phyloP scores from a whole-genome alignment of 2,888 invertebrate genomes.

The Tanytarsus gracilentus region DNA sequence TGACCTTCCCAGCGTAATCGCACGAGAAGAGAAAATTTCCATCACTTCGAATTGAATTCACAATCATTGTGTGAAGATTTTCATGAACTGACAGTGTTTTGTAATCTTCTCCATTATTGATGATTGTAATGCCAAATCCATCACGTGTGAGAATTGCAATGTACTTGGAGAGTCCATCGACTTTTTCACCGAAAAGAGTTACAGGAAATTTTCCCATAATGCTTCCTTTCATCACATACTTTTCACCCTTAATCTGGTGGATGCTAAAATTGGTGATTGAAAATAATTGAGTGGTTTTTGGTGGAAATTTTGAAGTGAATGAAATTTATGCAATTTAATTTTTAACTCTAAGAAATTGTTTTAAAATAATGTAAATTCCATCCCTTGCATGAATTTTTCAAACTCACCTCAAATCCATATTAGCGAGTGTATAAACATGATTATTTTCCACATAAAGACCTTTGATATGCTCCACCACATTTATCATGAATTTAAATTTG shows the following conservation, averaged over 20 bases:
- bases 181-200: slow-evolving; percentile 37
- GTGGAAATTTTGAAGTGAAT: background rate
- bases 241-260: slow-evolving; percentile 30
- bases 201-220: slow-evolving; percentile 41
- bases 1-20: slow-evolving; percentile 42
- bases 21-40: slow-evolving; percentile 38
- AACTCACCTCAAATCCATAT: slow-evolving; percentile 35
- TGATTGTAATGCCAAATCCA: slow-evolving; percentile 35
- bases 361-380: no score
- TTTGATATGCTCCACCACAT: slow-evolving; percentile 41
- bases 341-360: no score
- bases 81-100: slow-evolving; percentile 37
- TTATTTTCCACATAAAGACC: slow-evolving; percentile 39
- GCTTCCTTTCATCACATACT: slow-evolving; percentile 39
- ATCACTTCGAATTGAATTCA: slow-evolving; percentile 38
- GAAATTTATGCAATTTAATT: no score
- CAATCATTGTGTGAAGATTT: slow-evolving; percentile 42
- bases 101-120: slow-evolving; percentile 36
- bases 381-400: background rate
- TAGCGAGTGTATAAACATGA: slow-evolving; percentile 40
- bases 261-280: slow-evolving; percentile 2
- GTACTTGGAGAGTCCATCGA: slow-evolving; percentile 36
- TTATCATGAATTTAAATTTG: slow-evolving; percentile 37
- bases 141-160: slow-evolving; percentile 40
- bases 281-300: background rate